Conservation (phyloP, 2,113 vertebrate genomes). For the Oreochromis aureus region DNA sequence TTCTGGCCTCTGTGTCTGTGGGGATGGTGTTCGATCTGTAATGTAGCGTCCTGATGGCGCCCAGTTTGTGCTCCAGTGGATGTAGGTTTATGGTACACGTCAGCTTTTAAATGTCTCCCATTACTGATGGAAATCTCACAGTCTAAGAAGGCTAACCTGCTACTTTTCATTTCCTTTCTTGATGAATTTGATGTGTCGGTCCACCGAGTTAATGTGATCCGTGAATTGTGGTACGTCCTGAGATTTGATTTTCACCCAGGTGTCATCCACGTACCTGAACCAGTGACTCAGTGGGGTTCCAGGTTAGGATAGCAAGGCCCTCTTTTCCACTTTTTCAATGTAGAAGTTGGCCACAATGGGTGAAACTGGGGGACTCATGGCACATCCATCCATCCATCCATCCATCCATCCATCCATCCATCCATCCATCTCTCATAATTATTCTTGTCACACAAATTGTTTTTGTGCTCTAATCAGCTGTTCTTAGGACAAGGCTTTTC, state of each 20-base stretch:
- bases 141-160: rapidly evolving
- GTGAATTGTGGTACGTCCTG: not conserved
- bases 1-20: not conserved
- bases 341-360: not conserved
- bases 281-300: not conserved
- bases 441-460: not conserved
- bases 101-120: not conserved
- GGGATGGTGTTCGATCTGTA: rapidly evolving
- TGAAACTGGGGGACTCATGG: not conserved
- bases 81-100: rapidly evolving
- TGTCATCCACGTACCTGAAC: not conserved
- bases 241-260: not conserved
- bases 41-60: rapidly evolving
- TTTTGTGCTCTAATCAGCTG: not conserved
- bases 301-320: not conserved
- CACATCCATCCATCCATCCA: rapidly evolving
- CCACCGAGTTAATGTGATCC: rapidly evolving
- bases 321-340: not conserved
- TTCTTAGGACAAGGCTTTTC: not conserved
- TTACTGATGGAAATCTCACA: not conserved
- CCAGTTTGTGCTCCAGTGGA: not conserved
- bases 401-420: rapidly evolving
- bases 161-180: no score
- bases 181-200: rapidly evolving
- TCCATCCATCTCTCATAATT: no score